phyloP scores from a whole-genome alignment of 2,888 invertebrate species.

The Apodemia mormo region DNA sequence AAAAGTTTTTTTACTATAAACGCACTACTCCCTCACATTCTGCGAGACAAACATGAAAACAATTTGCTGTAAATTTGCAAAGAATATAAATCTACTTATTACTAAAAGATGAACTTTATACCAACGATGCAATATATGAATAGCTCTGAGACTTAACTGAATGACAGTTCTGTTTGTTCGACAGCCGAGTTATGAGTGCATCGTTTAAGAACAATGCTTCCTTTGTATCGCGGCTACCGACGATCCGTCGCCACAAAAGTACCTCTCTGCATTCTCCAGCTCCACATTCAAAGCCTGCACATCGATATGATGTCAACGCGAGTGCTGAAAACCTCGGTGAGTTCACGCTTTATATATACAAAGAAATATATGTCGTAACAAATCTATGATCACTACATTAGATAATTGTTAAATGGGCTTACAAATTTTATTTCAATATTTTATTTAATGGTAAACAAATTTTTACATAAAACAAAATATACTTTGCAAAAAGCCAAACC shows the following conservation, averaged over 20 bases:
- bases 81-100: no score
- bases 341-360: slow-evolving; percentile 35
- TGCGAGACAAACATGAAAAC: no score
- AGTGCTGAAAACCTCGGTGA: slow-evolving; percentile 89
- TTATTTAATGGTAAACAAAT: slow-evolving; percentile 26
- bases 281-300: slow-evolving; percentile 83
- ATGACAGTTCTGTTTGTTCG: slow-evolving; percentile 46
- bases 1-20: no score
- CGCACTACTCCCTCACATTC: no score
- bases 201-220: slow-evolving; percentile 97
- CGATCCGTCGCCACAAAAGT: slow-evolving; percentile 91
- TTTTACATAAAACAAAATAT: slow-evolving; percentile 33
- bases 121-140: no score
- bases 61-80: no score
- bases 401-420: slow-evolving; percentile 14
- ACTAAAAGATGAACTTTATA: no score
- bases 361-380: background rate
- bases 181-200: slow-evolving; percentile 86
- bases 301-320: slow-evolving; percentile 87
- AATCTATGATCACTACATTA: slow-evolving; percentile 25
- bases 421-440: slow-evolving; percentile 26
- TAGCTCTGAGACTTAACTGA: slow-evolving; percentile 15
- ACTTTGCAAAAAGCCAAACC: slow-evolving; percentile 27
- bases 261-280: slow-evolving; percentile 89
- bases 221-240: slow-evolving; percentile 94